phyloP scores from a whole-genome alignment of 1,140 invertebrate genomes.

The Melitaea cinxia region DNA sequence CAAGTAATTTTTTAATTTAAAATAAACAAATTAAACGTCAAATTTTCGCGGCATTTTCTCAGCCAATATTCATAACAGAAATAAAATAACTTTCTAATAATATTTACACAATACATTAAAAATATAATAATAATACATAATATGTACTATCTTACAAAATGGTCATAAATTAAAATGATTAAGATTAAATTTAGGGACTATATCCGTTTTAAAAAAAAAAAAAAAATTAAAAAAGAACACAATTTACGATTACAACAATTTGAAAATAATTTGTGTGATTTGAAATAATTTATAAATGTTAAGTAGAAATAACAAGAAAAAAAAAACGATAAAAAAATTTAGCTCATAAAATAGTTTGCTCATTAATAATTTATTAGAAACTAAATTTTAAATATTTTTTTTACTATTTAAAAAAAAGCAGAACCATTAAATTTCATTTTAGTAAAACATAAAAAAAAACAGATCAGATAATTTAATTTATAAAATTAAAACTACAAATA shows the following conservation, averaged over 20 bases:
- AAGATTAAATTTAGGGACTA: constrained; percentile 17
- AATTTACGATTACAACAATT: background rate
- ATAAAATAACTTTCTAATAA: background rate
- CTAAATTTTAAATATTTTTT: background rate
- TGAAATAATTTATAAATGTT: background rate
- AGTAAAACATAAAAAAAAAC: too few relatives aligned
- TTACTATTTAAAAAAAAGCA: background rate
- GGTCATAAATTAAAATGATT: constrained; percentile 12
- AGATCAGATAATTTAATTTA: too few relatives aligned
- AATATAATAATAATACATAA: constrained; percentile 17
- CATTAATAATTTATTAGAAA: too few relatives aligned
- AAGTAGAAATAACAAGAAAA: too few relatives aligned
- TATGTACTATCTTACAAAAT: constrained; percentile 13
- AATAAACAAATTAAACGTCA: background rate
- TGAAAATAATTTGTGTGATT: too few relatives aligned
- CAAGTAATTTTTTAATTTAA: background rate
- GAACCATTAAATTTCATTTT: too few relatives aligned
- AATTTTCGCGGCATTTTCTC: background rate
- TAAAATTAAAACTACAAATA: too few relatives aligned
- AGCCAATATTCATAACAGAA: background rate
- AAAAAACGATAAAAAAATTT: too few relatives aligned
- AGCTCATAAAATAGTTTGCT: too few relatives aligned
- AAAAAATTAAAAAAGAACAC: background rate
- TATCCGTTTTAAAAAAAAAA: background rate
- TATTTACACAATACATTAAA: background rate